Evolutionary conservation across 2,888 invertebrate genomes (phyloP), one percentile per base, ranked within the genome.

Genomic region (Dryomyza anilis): DNA sequence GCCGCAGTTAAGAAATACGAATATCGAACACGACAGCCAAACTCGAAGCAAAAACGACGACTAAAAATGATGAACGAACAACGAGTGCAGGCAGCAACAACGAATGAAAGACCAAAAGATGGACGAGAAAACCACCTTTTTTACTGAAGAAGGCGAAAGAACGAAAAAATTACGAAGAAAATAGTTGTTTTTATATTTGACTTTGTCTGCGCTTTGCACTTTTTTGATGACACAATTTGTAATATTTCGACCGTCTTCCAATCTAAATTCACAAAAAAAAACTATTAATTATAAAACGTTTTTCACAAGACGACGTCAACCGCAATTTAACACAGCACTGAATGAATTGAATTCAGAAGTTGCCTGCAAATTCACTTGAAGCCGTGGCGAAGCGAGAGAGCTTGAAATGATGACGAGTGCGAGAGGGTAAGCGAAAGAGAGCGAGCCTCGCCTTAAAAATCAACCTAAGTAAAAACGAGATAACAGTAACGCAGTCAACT

Each of bases 271-370:
- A n/a, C n/a, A n/a, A n/a, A n/a, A n/a, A n/a, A n/a, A n/a, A n/a
- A n/a, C n/a, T n/a, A n/a, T n/a, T n/a, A n/a, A n/a, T n/a, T n/a
- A n/a, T n/a, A n/a, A n/a, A n/a, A n/a, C n/a, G n/a, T n/a, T n/a
- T n/a, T n/a, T n/a, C n/a, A n/a, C n/a, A n/a, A n/a, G n/a, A n/a
- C n/a, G n/a, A n/a, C n/a, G n/a, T n/a, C n/a, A n/a, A n/a, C n/a
- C 45, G 6, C 10, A 16, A 33, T 53, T 62, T 65, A 66, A 53
- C 53, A 61, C 67, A 68, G 63, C 67, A 61, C 68, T 55, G 70
- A 70, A 67, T 71, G 76, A 75, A 74, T 72, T 71, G 71, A 72
- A 67, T 77, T 71, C 72, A 73, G 72, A 74, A 73, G 78, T 76
- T 78, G 73, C 63, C 63, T 63, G 66, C 57, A 64, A 69, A 67